Conservation (phyloP, 2,797 vertebrate species). For the Furcifer pardalis region DNA sequence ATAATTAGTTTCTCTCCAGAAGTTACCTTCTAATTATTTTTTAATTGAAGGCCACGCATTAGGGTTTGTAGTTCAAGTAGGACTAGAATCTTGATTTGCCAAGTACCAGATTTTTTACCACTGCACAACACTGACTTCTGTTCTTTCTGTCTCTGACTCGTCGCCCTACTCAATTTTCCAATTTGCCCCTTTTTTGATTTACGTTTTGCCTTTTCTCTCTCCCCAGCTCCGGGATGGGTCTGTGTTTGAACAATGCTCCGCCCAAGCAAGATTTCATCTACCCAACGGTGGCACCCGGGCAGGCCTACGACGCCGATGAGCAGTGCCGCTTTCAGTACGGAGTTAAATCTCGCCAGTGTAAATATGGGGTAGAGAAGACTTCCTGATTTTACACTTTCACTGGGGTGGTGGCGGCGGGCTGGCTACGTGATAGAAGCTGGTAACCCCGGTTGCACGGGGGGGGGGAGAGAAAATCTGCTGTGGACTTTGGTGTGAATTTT, state of each 20-base stretch:
- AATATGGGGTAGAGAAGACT: constrained; percentile 95
- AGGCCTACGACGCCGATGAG: constrained; percentile 95
- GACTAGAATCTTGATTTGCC: too few relatives aligned
- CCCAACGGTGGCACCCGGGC: constrained; percentile 93
- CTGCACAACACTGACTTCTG: too few relatives aligned
- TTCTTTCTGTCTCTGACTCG: neutral
- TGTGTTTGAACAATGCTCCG: constrained; percentile 94
- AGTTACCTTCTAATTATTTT: too few relatives aligned
- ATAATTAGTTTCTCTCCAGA: too few relatives aligned
- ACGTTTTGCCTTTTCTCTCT: neutral
- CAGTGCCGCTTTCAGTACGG: constrained; percentile 98
- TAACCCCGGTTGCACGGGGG: too few relatives aligned
- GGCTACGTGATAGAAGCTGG: neutral
- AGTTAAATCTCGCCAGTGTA: constrained; percentile 98
- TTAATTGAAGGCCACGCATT: too few relatives aligned
- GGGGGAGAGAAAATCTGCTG: too few relatives aligned
- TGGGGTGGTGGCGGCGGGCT: constrained; percentile 40
- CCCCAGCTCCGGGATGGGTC: constrained; percentile 92
- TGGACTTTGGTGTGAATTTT: too few relatives aligned
- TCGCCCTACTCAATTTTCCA: neutral
- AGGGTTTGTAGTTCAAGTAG: too few relatives aligned
- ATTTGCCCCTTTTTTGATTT: too few relatives aligned
- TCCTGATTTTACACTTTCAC: constrained; percentile 82
- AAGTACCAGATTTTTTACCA: too few relatives aligned
- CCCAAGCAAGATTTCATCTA: constrained; percentile 95